Evolutionary conservation across 2,113 vertebrate species (phyloP), one percentile per base, ranked within the genome.

Genomic region (Tragelaphus buxtoni): DNA sequence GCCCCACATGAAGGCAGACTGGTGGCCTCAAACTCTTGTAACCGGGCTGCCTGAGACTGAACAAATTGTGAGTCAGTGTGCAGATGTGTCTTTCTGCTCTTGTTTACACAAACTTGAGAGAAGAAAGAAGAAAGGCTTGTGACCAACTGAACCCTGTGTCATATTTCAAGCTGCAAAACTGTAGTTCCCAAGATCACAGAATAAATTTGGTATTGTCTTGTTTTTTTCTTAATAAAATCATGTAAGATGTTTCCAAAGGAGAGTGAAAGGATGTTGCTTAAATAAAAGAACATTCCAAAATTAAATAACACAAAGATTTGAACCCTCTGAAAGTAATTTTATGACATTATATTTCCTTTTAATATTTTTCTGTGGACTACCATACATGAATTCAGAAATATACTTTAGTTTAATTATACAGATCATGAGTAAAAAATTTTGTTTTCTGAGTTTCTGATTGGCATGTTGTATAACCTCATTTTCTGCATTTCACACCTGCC

Each of bases 151-250:
- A 3, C 56, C 35, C 76, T 56, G 35, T 8, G 3, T 49, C 2
- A 9, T 45, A 8, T 42, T 77, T 96, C 58, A 56, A n/a, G 72
- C 35, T 61, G 30, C 14, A 58, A 91, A 61, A 55, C 1, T 7
- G 2, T 22, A 42, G 9, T 30, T 93, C 47, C 32, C 16, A 10
- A 24, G 26, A 42, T 53, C 60, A 95, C 49, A 63, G 26, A 35
- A 76, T 69, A 51, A 69, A 77, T 51, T 82, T 58, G 86, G 5
- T 79, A 26, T 90, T 80, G 53, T 81, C 84, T 94, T 89, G 3
- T 11, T 58, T 92, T 91, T 91, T 92, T 18, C 88, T 63, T 88
- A 74, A 90, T 84, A 89, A 96, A 95, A 96, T 60, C n/a, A 79
- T 45, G 11, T 45, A 47, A 92, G 45, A 81, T 72, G 4, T 77